Conservation (phyloP, 2,888 invertebrate species). For the Caprella mutica region DNA sequence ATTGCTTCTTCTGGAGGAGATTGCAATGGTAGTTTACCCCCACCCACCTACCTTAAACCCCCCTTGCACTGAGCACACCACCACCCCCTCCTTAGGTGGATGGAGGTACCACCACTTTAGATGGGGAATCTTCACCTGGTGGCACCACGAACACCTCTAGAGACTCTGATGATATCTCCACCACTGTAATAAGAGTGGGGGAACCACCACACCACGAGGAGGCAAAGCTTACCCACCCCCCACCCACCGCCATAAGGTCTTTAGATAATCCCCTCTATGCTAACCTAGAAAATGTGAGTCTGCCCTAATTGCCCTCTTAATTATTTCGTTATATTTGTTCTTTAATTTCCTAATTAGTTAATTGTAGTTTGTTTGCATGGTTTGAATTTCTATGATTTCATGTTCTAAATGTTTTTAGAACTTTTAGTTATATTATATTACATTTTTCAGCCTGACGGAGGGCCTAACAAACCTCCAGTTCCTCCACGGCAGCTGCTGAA, state of each 20-base stretch:
- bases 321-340: not conserved
- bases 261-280: conserved; percentile 34
- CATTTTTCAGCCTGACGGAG: conserved; percentile 16
- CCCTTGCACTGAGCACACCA: no score
- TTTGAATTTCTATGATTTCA: not conserved
- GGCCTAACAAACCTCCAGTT: conserved; percentile 28
- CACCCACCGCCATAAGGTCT: conserved; percentile 25
- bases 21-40: no score
- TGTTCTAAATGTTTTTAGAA: no score
- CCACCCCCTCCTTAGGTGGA: not conserved
- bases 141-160: no score
- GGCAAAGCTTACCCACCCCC: no score
- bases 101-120: not conserved
- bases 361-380: not conserved
- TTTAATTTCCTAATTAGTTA: not conserved
- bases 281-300: conserved; percentile 32
- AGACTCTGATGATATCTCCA: no score
- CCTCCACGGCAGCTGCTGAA: conserved; percentile 22
- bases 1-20: no score
- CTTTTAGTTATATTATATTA: no score
- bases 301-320: not conserved
- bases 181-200: no score
- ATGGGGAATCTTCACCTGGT: not conserved
- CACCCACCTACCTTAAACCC: no score
- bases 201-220: no score